Evolutionary conservation across 2,888 invertebrate genomes (phyloP).

Genomic region (Baccha elongata): DNA sequence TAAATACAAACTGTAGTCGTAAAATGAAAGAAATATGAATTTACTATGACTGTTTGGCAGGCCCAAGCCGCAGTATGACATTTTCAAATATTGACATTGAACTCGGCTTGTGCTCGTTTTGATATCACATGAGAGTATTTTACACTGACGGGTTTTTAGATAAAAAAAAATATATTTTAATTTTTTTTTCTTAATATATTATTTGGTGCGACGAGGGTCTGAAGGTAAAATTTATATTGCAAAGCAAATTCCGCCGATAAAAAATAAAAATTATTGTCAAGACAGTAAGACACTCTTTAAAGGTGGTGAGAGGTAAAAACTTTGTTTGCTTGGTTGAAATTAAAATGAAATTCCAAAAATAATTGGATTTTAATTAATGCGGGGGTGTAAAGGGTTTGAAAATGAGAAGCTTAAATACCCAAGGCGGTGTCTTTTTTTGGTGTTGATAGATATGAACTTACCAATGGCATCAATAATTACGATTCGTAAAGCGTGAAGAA

Average conservation of each 20-base stretch:
- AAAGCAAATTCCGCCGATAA: background rate
- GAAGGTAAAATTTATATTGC: background rate
- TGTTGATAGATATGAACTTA: background rate
- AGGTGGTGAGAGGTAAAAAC: background rate
- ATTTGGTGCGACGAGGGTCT: too few relatives aligned
- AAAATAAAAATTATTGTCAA: background rate
- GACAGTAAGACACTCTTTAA: too few relatives aligned
- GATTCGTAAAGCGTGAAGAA: background rate
- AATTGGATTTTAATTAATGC: background rate
- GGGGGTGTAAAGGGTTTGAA: background rate
- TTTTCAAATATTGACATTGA: background rate
- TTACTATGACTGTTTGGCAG: background rate
- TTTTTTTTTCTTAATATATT: background rate
- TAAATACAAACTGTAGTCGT: background rate
- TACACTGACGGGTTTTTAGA: background rate
- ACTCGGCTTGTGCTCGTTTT: background rate
- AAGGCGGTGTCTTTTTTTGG: background rate
- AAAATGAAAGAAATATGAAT: background rate
- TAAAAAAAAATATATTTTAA: background rate
- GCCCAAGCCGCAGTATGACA: background rate
- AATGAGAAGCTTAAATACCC: background rate
- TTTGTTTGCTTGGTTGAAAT: background rate
- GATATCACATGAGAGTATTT: background rate
- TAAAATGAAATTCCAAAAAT: background rate
- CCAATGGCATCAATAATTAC: background rate